phyloP scores from a whole-genome alignment of 1,140 invertebrate species.

The Drosophila navojoa region DNA sequence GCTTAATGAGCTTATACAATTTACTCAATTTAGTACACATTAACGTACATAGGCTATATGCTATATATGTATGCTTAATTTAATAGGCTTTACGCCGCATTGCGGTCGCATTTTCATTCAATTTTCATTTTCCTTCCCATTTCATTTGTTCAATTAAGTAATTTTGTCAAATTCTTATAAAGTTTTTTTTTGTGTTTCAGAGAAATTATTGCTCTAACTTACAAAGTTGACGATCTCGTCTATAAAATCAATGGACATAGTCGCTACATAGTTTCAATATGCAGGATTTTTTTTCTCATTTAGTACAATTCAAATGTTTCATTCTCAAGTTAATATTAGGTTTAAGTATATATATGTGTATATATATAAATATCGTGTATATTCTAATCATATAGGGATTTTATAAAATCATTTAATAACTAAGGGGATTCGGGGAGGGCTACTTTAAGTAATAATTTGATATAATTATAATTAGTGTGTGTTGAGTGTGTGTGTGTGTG shows the following conservation, averaged over 20 bases:
- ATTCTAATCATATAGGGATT: slow-evolving; percentile 53
- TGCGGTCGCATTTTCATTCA: slow-evolving; percentile 45
- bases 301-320: slow-evolving; percentile 51
- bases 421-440: slow-evolving; percentile 37
- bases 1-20: slow-evolving; percentile 66
- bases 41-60: slow-evolving; percentile 51
- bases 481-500: slow-evolving; percentile 18
- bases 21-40: slow-evolving; percentile 54
- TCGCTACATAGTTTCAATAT: slow-evolving; percentile 33
- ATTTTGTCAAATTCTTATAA: slow-evolving; percentile 35
- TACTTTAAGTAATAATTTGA: slow-evolving; percentile 75
- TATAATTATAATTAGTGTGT: slow-evolving; percentile 46
- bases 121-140: slow-evolving; percentile 13
- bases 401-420: slow-evolving; percentile 69
- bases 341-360: slow-evolving; percentile 48
- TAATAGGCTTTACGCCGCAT: slow-evolving; percentile 62
- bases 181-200: slow-evolving; percentile 27
- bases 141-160: slow-evolving; percentile 46
- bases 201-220: slow-evolving; percentile 63
- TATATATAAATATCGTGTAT: slow-evolving; percentile 43
- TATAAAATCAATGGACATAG: slow-evolving; percentile 62
- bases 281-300: slow-evolving; percentile 6
- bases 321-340: slow-evolving; percentile 46
- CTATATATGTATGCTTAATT: slow-evolving; percentile 55
- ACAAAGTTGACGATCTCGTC: slow-evolving; percentile 41